phyloP scores from a whole-genome alignment of 2,113 vertebrate genomes.

The Danionella cerebrum region DNA sequence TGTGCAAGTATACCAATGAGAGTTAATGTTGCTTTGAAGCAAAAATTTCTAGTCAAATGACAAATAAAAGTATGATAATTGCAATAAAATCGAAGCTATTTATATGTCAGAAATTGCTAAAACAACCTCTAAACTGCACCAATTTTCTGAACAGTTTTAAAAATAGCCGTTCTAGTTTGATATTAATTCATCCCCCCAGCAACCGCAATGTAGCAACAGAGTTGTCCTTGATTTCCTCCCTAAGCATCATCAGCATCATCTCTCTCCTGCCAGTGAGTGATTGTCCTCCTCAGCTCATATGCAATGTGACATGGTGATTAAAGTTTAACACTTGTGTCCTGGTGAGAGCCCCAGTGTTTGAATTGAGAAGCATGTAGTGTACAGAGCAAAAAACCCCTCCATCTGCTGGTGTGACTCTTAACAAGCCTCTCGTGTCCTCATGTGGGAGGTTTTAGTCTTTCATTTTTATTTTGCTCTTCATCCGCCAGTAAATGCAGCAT shows the following conservation, averaged over 20 bases:
- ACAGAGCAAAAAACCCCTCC: background rate
- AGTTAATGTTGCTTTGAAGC: too few relatives aligned
- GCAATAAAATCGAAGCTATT: too few relatives aligned
- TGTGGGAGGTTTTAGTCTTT: too few relatives aligned
- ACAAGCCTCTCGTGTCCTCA: background rate
- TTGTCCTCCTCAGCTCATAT: background rate
- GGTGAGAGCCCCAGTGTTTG: background rate
- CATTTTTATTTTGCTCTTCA: too few relatives aligned
- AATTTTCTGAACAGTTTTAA: background rate
- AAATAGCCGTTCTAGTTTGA: background rate
- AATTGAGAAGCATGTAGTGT: background rate
- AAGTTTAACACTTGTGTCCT: slow-evolving; percentile 19
- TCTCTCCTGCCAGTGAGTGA: background rate
- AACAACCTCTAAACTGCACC: too few relatives aligned
- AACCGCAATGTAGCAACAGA: background rate
- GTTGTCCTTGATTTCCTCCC: too few relatives aligned
- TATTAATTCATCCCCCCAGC: background rate
- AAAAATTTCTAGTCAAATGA: too few relatives aligned
- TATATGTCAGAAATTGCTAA: too few relatives aligned
- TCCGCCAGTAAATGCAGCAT: too few relatives aligned
- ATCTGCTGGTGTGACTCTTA: background rate
- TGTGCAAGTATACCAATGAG: too few relatives aligned
- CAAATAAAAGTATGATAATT: too few relatives aligned
- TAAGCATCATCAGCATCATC: too few relatives aligned
- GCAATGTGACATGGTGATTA: slow-evolving; percentile 16